Evolutionary conservation across 1,140 invertebrate genomes (phyloP), one percentile per base, ranked within the genome.

Genomic region (Trichonephila clavipes): DNA sequence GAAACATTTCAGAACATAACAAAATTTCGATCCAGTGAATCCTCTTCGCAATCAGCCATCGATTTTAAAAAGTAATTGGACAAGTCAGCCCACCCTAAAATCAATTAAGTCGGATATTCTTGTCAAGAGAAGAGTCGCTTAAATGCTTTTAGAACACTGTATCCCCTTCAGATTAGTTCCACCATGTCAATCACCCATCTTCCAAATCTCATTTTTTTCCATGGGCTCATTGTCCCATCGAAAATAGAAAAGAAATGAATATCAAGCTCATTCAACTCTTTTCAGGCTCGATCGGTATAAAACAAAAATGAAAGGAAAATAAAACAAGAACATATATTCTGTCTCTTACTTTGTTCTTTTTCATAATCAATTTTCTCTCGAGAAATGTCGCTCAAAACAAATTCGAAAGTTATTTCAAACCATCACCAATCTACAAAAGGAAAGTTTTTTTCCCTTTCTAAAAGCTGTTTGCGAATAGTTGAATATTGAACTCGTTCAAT

Each of bases 161-260:
- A 34, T 72, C 28, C 69, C 69, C 14, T 72, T 34, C 14, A 72
- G 69, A 72, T 72, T 72, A 72, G 69, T 72, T 72, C 69, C 69
- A 72, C 69, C 69, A 34, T 72, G 69, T 72, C 69, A 72, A 72
- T 72, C 69, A 72, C 14, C 69, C 0, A 72, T 24, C 28, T 28
- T 72, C n/a, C 3, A 28, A 28, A 28, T 24, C 28, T 10, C 28
- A 24, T 16, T 16, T 5, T 3, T 72, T 72, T 16, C 69, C 28
- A 5, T 72, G 28, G 14, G 28, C 28, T 34, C 69, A 72, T 72
- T 72, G 69, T 72, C 69, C 69, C n/a, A 72, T 0, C 24, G 24
- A 72, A 72, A 12, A 4, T 1, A 28, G 28, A 40, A 40, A 40
- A 40, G 10, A 72, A 72, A 28, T 28, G 12, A 72, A 72, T 72